A percentile compares a stretch with the other conserved stretches of the same genome.
Conservation (phyloP, 2,797 vertebrate genomes). For the Megaceryle alcyon region DNA sequence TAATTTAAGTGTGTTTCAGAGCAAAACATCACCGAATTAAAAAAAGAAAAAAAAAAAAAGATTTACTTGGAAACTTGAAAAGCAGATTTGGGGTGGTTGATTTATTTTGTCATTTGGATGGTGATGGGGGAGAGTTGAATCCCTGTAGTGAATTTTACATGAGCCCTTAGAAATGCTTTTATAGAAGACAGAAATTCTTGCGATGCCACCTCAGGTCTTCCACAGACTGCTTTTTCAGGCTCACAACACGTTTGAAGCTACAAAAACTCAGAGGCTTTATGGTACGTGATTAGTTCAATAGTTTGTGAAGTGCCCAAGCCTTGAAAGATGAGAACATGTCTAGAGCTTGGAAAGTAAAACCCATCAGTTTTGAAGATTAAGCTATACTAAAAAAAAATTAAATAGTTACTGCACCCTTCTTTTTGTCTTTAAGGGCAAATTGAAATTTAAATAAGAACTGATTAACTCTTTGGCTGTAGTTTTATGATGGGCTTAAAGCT, state of each 20-base stretch:
- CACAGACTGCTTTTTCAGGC: not conserved
- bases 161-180: not conserved
- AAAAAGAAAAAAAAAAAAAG: conserved; percentile 32
- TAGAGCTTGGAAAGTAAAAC: not conserved
- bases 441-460: not conserved
- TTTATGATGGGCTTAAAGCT: not conserved
- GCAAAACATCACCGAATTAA: not conserved
- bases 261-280: not conserved
- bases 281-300: not conserved
- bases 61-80: not conserved
- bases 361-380: not conserved
- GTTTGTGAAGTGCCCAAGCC: not conserved
- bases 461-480: not conserved
- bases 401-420: not conserved
- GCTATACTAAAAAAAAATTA: not conserved
- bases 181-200: not conserved
- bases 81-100: not conserved
- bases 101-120: conserved; percentile 27
- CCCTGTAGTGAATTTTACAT: conserved; percentile 23
- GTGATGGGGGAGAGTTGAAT: not conserved
- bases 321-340: not conserved
- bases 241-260: not conserved
- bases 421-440: not conserved
- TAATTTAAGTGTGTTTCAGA: conserved; percentile 12
- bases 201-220: not conserved